Conservation (phyloP, 2,113 vertebrate genomes). For the Lates calcarifer region DNA sequence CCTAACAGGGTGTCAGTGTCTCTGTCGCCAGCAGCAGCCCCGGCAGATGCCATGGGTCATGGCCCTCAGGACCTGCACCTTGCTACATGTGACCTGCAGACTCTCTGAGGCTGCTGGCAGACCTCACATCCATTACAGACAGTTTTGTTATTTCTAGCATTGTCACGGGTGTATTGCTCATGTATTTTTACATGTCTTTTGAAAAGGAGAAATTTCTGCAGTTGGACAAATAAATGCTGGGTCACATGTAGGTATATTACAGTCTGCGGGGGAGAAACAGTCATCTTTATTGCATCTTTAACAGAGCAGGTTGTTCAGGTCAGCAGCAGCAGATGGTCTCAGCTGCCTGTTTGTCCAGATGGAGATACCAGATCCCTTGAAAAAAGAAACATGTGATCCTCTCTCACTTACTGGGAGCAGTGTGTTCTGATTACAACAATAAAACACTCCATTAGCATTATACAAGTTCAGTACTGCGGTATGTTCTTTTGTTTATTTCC, state of each 20-base stretch:
- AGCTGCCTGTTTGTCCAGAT: conserved; percentile 43
- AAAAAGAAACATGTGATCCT: neutral
- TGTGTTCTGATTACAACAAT: neutral
- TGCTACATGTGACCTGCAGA: conserved; percentile 15
- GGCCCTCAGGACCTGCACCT: neutral
- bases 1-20: conserved; percentile 8
- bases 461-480: neutral
- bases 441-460: neutral
- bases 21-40: conserved; percentile 6
- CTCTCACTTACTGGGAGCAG: neutral
- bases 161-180: too few species aligned
- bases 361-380: conserved; percentile 32
- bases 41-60: conserved; percentile 46
- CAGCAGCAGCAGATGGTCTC: conserved; percentile 46
- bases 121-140: neutral
- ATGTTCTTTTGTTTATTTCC: too few species aligned
- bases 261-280: neutral
- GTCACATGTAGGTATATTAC: neutral
- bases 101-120: neutral
- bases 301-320: conserved; percentile 3
- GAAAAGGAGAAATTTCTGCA: too few species aligned
- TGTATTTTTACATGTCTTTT: too few species aligned
- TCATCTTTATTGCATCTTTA: conserved; percentile 4
- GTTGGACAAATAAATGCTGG: neutral
- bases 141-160: neutral